A percentile compares a stretch with the other conserved stretches of the same genome.
Evolutionary conservation across 2,888 invertebrate genomes (phyloP).

Genomic region (Cheilosia scutellata): DNA sequence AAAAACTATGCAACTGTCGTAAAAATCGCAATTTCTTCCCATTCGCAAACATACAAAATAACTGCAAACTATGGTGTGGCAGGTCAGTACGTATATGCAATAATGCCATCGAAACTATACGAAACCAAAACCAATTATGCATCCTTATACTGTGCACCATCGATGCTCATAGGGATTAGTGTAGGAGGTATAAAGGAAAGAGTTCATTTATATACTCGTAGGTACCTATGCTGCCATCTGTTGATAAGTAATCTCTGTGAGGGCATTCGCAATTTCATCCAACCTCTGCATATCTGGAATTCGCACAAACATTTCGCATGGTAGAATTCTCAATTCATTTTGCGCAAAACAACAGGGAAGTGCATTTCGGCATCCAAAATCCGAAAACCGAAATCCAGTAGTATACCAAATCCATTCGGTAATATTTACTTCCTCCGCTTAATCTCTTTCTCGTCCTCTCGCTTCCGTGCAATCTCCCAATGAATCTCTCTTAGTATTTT

Average conservation of each 20-base stretch:
- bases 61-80: too few species aligned
- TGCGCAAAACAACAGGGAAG: neutral
- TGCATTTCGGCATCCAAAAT: conserved; percentile 12
- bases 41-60: too few species aligned
- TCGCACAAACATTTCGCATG: conserved; percentile 12
- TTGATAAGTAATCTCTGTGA: conserved; percentile 12
- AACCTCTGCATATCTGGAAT: conserved; percentile 16
- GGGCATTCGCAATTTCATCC: conserved; percentile 10
- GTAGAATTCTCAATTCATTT: conserved; percentile 17
- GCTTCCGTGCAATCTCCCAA: neutral
- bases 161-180: neutral
- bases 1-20: too few species aligned
- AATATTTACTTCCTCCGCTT: conserved; percentile 44
- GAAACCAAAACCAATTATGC: neutral
- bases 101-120: neutral
- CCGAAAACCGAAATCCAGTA: neutral
- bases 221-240: conserved; percentile 7
- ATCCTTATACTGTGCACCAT: neutral
- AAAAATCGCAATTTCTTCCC: too few species aligned
- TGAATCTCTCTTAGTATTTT: conserved; percentile 19
- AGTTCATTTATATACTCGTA: neutral
- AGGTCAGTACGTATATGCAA: too few species aligned
- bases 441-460: conserved; percentile 12
- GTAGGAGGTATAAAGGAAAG: neutral
- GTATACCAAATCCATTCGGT: conserved; percentile 14